A percentile compares a stretch with the other conserved stretches of the same genome.
These are phyloP conservation scores for Thamnaconus septentrionalis DNA, from an alignment of 2,113 vertebrate genomes.

Conservation along the genomic window DNA sequence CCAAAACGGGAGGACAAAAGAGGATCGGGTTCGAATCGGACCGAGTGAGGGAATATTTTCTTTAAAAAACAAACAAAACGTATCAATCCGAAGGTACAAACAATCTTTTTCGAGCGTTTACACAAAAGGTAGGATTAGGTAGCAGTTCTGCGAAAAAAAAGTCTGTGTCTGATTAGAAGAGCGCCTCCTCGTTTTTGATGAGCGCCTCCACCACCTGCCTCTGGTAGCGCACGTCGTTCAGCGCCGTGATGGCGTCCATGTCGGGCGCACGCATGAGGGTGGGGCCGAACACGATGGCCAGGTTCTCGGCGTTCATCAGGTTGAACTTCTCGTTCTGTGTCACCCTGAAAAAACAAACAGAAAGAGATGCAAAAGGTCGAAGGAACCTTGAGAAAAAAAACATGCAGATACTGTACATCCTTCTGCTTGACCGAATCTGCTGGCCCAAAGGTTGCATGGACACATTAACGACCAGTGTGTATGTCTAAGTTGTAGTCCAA, in stretches of 20 bases:
- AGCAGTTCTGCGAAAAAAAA: slow-evolving; percentile 73
- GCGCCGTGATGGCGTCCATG: slow-evolving; percentile 88
- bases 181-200: slow-evolving; percentile 95
- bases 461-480: too few species aligned
- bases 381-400: background rate
- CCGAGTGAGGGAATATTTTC: slow-evolving; percentile 47
- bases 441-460: too few species aligned
- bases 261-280: slow-evolving; percentile 95
- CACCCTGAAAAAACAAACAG: slow-evolving; percentile 77
- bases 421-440: too few species aligned
- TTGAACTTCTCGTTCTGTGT: slow-evolving; percentile 94
- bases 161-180: slow-evolving; percentile 84
- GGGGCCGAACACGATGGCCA: slow-evolving; percentile 95
- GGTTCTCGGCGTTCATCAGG: slow-evolving; percentile 97
- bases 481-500: too few species aligned
- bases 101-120: slow-evolving; percentile 79
- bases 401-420: too few species aligned
- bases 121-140: slow-evolving; percentile 66
- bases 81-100: slow-evolving; percentile 57
- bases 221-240: slow-evolving; percentile 98
- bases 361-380: slow-evolving; percentile 7
- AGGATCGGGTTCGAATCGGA: slow-evolving; percentile 47
- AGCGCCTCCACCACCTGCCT: slow-evolving; percentile 98
- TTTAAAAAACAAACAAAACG: slow-evolving; percentile 21
- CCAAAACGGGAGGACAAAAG: slow-evolving; percentile 76